Evolutionary conservation across 2,797 vertebrate species (phyloP).

Genomic region (Molothrus aeneus): DNA sequence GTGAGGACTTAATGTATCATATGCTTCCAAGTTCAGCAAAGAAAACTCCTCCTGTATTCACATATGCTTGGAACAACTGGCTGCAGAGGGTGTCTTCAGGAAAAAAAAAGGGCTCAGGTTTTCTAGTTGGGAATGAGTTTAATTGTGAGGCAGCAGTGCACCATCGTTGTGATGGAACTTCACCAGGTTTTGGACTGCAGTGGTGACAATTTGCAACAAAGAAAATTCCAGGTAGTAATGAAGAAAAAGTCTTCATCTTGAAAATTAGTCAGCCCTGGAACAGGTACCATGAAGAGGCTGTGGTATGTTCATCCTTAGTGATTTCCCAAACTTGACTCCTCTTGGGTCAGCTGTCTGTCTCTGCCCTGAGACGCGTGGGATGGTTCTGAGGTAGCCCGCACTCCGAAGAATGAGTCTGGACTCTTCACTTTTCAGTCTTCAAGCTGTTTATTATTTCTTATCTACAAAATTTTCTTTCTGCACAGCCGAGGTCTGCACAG

Average conservation of each 20-base stretch:
- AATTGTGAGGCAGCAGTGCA: background rate
- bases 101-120: background rate
- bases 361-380: no score
- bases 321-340: background rate
- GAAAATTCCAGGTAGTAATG: background rate
- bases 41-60: background rate
- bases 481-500: no score
- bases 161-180: fast-evolving
- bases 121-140: background rate
- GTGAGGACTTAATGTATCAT: background rate
- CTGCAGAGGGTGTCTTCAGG: background rate
- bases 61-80: background rate
- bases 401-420: no score
- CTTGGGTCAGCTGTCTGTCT: no score
- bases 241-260: background rate
- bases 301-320: background rate
- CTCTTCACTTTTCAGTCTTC: no score
- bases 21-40: background rate
- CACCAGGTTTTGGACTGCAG: background rate
- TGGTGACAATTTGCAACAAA: background rate
- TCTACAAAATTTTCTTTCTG: no score
- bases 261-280: background rate
- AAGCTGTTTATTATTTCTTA: no score
- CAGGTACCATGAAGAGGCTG: background rate
- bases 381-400: no score